Evolutionary conservation across 2,797 vertebrate species (phyloP), one percentile per base, ranked within the genome.

Genomic region (Siniperca scherzeri): DNA sequence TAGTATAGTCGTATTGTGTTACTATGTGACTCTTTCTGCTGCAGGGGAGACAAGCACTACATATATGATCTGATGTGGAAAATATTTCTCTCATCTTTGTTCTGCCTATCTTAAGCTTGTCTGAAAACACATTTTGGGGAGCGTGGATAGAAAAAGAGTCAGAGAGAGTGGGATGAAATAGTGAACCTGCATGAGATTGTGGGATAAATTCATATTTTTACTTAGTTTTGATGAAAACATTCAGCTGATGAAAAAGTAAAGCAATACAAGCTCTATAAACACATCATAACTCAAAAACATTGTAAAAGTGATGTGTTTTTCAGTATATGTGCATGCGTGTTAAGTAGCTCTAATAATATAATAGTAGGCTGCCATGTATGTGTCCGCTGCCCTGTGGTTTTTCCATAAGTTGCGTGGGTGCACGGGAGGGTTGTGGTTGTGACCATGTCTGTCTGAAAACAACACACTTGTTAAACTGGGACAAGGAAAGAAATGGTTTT

Each of bases 361-460:
- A 92, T 89, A 68, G 72, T 75, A 82, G 66, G 67, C 68, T 91
- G 88, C 84, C 81, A 85, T 89, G 72, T 59, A 82, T 67, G 70
- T 57, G 87, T 87, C 85, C 82, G 85, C 78, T 85, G 84, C 85
- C 82, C 84, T 90, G 87, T 80, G 91, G 86, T 90, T 93, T 86
- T 77, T 92, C 75, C 83, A 86, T 60, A 9, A 85, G 81, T 69
- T 85, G 90, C 84, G 94, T 95, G 93, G 94, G 94, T 86, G 89
- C 78, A 85, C n/a, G 6, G 67, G 76, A 91, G 77, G 87, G 81
- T 68, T 96, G 94, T 88, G 95, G 95, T 80, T 86, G 70, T 91
- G 87, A 94, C 94, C 91, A 85, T 77, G 95, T 94, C 92, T 94
- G 93, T 85, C 92, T 93, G 91, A 91, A 90, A 92, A 94, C 93